These are phyloP conservation scores for Atta cephalotes DNA, from an alignment of 1,140 invertebrate species.

Conservation along the genomic window DNA sequence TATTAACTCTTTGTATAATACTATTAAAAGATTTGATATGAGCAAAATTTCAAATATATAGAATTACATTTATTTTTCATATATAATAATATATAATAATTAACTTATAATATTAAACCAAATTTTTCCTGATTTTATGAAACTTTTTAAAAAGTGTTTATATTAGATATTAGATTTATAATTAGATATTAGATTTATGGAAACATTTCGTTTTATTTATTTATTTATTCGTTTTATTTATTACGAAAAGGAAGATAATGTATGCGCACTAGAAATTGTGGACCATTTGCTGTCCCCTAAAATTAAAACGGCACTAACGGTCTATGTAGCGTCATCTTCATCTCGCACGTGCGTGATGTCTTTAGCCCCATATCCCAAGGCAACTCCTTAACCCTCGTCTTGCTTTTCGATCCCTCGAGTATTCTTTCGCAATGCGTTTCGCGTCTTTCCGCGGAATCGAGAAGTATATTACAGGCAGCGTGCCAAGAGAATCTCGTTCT, in stretches of 20 bases:
- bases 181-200: neutral
- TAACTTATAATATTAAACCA: neutral
- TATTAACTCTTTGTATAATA: neutral
- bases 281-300: neutral
- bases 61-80: neutral
- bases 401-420: conserved; percentile 24
- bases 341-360: conserved; percentile 42
- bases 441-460: neutral
- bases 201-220: conserved; percentile 15
- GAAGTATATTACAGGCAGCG: neutral
- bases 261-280: neutral
- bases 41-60: neutral
- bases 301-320: conserved; percentile 25
- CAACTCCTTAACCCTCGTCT: conserved; percentile 35
- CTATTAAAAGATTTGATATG: neutral
- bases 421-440: conserved; percentile 11
- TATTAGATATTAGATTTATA: neutral
- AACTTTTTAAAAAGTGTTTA: neutral
- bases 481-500: neutral
- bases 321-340: conserved; percentile 44
- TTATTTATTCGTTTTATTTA: no score
- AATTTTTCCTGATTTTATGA: neutral
- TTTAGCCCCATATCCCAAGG: neutral
- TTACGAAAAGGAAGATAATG: neutral
- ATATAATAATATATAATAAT: no score